Evolutionary conservation across 2,888 invertebrate species (phyloP), one percentile per base, ranked within the genome.

Genomic region (Atrina japonica): DNA sequence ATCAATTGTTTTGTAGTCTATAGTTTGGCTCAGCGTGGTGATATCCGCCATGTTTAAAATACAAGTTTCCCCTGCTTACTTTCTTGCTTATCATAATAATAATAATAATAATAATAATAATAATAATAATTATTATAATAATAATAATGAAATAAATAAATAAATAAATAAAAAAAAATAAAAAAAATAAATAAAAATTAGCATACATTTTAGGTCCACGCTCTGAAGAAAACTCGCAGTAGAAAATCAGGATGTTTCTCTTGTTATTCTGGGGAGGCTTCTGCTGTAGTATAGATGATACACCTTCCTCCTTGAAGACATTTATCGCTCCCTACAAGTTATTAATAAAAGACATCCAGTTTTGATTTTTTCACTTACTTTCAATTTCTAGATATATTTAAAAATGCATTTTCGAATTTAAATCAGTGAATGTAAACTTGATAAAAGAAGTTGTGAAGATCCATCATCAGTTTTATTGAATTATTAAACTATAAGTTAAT

Each of bases 141-240:
- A 50, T 18, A 21, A 5, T 23, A 23, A 50, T 11, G 14, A n/a
- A 27, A 9, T 21, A n/a, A 21, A 11, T 58, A 35, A 11, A 35
- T n/a, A 3, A 58, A 58, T 29, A 16, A n/a, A 25, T 23, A 60
- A 1, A 41, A 25, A 18, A 6, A n/a, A n/a, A 7, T 40, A 0
- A 35, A n/a, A 27, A 3, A 7, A 27, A 5, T 30, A 9, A 41
- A 59, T 59, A 27, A 25, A 18, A 14, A 53, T 49, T 2, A 7
- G 66, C 70, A 71, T 71, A 75, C 75, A 75, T 35, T 27, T 53
- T 59, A 27, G 75, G 71, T 3, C 67, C 75, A 40, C 71, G 52
- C 41, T 68, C 43, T 3, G 75, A 75, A 16, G 75, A 75, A 56
- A 75, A 75, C 56, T 75, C 75, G 65, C 75, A 75, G 61, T 75